Conservation (phyloP, 2,113 vertebrate genomes). For the Oryzias curvinotus region DNA sequence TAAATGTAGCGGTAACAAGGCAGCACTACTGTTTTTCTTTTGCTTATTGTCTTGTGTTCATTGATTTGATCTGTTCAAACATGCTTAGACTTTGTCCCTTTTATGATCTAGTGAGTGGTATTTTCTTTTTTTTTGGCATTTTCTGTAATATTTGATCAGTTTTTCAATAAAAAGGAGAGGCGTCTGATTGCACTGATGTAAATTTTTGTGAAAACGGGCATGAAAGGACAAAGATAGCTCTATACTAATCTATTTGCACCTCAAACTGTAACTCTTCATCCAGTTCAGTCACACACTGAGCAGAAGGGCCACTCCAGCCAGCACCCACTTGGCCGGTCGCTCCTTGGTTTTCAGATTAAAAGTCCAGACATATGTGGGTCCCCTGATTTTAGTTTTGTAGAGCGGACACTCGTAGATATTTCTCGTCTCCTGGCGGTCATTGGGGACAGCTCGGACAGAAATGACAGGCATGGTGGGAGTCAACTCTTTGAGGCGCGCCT, state of each 20-base stretch:
- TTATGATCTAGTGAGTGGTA: conserved; percentile 68
- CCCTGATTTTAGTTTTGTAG: conserved; percentile 78
- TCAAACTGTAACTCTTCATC: not conserved
- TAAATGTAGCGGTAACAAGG: conserved; percentile 48
- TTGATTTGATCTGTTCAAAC: conserved; percentile 61
- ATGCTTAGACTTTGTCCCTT: conserved; percentile 59
- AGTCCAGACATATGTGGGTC: conserved; percentile 70
- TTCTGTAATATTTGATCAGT: conserved; percentile 64
- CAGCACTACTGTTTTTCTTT: conserved; percentile 39
- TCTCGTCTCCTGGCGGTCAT: conserved; percentile 76
- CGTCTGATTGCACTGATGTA: conserved; percentile 11
- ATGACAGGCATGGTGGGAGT: conserved; percentile 75
- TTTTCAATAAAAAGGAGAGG: conserved; percentile 72
- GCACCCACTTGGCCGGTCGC: conserved; percentile 74
- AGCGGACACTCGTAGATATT: conserved; percentile 81
- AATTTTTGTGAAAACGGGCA: not conserved
- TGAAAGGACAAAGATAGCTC: not conserved
- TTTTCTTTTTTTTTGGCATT: conserved; percentile 57
- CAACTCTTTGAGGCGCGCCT: conserved; percentile 75
- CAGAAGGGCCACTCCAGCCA: conserved; percentile 80
- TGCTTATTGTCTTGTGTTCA: conserved; percentile 42
- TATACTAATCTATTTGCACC: no score
- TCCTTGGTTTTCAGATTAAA: conserved; percentile 79
- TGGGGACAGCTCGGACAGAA: conserved; percentile 73
- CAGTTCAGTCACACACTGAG: conserved; percentile 67